phyloP scores from a whole-genome alignment of 2,113 vertebrate genomes.

The Crotalus helleri region DNA sequence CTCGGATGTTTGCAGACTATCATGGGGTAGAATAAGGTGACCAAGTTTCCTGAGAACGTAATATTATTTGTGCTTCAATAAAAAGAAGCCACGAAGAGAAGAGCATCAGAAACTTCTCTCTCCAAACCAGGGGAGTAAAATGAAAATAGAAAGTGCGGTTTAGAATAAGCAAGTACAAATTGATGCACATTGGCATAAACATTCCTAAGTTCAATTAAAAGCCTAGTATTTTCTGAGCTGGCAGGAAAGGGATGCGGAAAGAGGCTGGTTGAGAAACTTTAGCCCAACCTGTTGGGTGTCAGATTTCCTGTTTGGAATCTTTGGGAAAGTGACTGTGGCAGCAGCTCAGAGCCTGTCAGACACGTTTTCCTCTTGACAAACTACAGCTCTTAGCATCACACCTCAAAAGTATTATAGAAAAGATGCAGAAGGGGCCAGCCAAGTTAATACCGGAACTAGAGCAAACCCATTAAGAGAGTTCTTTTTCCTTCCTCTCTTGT shows the following conservation, averaged over 20 bases:
- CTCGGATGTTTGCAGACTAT: background rate
- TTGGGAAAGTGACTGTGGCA: background rate
- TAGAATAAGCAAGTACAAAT: background rate
- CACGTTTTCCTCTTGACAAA: background rate
- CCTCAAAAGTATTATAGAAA: background rate
- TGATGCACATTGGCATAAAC: background rate
- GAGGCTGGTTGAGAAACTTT: background rate
- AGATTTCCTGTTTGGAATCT: background rate
- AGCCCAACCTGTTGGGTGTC: background rate
- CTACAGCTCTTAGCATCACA: background rate
- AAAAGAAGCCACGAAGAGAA: background rate
- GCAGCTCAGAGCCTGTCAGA: too few species aligned
- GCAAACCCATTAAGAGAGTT: background rate
- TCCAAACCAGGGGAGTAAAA: background rate
- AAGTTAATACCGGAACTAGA: background rate
- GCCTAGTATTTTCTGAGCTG: background rate
- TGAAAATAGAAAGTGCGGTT: background rate
- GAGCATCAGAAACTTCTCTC: background rate
- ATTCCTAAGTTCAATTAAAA: background rate
- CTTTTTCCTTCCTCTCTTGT: background rate
- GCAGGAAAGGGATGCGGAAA: background rate
- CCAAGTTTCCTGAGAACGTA: background rate
- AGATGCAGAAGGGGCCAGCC: background rate
- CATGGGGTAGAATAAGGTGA: background rate
- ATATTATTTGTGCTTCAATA: background rate